Conservation (phyloP, 1,140 invertebrate species). For the Drosophila funebris region DNA sequence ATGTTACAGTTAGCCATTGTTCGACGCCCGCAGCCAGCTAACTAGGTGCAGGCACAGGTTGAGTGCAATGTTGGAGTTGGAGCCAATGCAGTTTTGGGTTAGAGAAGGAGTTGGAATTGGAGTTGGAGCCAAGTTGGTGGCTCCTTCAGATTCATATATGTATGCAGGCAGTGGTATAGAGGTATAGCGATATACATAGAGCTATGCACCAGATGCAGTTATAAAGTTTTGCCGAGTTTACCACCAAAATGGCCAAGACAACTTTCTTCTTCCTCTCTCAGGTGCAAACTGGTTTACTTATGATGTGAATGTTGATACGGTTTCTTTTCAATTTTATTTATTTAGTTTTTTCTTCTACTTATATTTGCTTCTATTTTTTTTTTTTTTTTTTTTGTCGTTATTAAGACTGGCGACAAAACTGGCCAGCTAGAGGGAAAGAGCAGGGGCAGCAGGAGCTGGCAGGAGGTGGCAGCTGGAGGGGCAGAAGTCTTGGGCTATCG, state of each 20-base stretch:
- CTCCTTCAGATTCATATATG: constrained; percentile 57
- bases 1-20: constrained; percentile 76
- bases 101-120: not conserved
- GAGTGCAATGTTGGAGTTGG: not conserved
- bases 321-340: constrained; percentile 68
- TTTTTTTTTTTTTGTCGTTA: too few species aligned
- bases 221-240: constrained; percentile 54
- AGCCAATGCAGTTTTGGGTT: not conserved
- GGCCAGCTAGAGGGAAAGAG: constrained; percentile 17
- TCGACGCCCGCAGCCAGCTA: constrained; percentile 40
- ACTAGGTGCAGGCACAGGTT: constrained; percentile 17
- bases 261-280: constrained; percentile 82
- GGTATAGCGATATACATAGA: not conserved
- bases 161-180: constrained; percentile 18
- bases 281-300: constrained; percentile 82
- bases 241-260: constrained; percentile 80
- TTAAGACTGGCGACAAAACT: constrained; percentile 48
- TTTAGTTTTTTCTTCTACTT: constrained; percentile 41
- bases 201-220: constrained; percentile 44
- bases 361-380: constrained; percentile 66
- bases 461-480: too few species aligned
- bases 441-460: too few species aligned
- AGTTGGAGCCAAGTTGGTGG: not conserved
- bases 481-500: constrained; percentile 55
- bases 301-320: constrained; percentile 82